These are phyloP conservation scores for Magallana gigas DNA, from an alignment of 1,140 invertebrate genomes.

Conservation along the genomic window DNA sequence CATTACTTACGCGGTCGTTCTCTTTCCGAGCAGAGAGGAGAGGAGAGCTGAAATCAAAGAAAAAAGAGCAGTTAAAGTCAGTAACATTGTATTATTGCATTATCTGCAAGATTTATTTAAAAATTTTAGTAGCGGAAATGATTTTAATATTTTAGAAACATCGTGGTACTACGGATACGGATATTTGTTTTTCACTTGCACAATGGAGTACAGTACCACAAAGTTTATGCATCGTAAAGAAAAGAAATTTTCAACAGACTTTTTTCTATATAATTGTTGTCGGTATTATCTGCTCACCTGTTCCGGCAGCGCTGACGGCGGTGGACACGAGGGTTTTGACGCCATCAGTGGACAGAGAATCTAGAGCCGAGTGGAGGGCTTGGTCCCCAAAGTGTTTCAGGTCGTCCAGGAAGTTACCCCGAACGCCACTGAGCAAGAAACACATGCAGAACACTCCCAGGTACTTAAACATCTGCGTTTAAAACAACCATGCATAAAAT, in stretches of 20 bases:
- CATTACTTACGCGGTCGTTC: slow-evolving; percentile 23
- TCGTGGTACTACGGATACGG: no score
- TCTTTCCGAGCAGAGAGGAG: slow-evolving; percentile 37
- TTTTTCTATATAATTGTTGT: no score
- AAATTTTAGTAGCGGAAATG: no score
- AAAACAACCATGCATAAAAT: no score
- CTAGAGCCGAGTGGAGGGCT: slow-evolving; percentile 7
- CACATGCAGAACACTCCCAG: slow-evolving; percentile 30
- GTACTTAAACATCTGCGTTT: slow-evolving; percentile 13
- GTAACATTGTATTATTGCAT: no score
- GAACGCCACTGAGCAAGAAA: slow-evolving; percentile 10
- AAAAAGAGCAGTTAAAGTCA: no score
- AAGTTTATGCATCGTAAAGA: no score
- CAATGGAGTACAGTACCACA: no score
- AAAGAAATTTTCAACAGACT: no score
- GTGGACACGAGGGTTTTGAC: slow-evolving; percentile 36
- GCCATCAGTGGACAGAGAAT: slow-evolving; percentile 28
- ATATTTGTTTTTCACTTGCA: no score
- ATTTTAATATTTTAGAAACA: no score
- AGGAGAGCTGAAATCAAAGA: not conserved
- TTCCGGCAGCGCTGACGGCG: not conserved
- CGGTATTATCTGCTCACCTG: slow-evolving; percentile 3
- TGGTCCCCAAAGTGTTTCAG: slow-evolving; percentile 13
- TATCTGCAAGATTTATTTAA: no score
- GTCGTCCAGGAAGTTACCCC: slow-evolving; percentile 13